A percentile compares a stretch with the other conserved stretches of the same genome.
phyloP scores from a whole-genome alignment of 64 coral and sea anemone species.

The Actinia equina region DNA sequence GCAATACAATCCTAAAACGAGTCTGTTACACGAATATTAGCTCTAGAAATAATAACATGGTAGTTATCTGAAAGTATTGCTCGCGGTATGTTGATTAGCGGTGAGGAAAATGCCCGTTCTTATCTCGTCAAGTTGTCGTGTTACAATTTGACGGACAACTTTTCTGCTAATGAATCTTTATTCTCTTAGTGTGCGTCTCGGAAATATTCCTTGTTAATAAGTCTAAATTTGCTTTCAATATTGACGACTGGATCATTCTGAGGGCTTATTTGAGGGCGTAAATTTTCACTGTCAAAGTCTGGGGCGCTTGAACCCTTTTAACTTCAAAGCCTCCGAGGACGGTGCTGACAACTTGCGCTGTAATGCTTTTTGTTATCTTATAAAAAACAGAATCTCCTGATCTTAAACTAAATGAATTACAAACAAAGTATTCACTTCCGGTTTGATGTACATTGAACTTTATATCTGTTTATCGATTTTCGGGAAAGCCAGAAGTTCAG shows the following conservation, averaged over 20 bases:
- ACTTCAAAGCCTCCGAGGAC: slow-evolving; percentile 3
- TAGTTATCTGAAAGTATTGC: background rate
- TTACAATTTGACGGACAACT: background rate
- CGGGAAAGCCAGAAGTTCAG: background rate
- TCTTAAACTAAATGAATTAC: background rate
- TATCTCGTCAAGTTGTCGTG: background rate
- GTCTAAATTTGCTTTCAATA: background rate
- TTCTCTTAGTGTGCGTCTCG: background rate
- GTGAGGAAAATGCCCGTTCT: background rate
- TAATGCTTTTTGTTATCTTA: slow-evolving; percentile 7
- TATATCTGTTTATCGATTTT: background rate
- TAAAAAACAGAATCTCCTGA: background rate
- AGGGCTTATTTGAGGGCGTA: background rate
- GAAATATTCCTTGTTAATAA: background rate
- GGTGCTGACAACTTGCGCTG: background rate
- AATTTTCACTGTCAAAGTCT: background rate
- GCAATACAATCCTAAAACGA: background rate
- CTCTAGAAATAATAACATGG: background rate
- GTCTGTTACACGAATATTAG: background rate
- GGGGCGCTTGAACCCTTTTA: background rate
- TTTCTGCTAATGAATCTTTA: background rate
- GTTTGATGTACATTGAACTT: background rate
- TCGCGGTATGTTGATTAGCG: background rate
- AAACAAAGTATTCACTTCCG: background rate
- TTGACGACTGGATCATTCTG: background rate